Conservation (phyloP, 30 jellyfish, hydroid and myxozoan genomes). For the Turritopsis dohrnii region DNA sequence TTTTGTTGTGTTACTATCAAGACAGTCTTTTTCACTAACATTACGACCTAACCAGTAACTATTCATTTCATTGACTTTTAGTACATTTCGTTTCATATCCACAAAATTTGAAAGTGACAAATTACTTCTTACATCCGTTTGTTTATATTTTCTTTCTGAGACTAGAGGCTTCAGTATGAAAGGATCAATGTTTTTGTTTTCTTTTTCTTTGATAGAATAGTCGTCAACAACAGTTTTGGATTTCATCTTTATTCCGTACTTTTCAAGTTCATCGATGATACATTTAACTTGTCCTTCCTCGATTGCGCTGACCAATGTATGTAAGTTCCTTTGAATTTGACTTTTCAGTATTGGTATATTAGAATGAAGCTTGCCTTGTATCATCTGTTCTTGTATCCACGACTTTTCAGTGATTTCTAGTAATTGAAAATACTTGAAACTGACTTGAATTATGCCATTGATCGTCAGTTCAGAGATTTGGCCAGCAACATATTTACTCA, state of each 20-base stretch:
- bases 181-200: background rate
- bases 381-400: background rate
- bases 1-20: background rate
- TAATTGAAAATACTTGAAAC: background rate
- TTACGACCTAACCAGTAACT: constrained; percentile 1
- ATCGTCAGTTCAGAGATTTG: background rate
- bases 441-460: background rate
- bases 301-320: background rate
- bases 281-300: background rate
- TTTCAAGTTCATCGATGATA: background rate
- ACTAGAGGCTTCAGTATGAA: background rate
- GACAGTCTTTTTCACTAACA: background rate
- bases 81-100: background rate
- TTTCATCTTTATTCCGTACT: constrained; percentile 1
- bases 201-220: background rate
- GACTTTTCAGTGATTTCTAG: background rate
- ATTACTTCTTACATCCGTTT: background rate
- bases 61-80: background rate
- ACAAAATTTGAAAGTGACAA: background rate
- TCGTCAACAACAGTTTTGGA: background rate
- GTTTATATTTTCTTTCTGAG: background rate
- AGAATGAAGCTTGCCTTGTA: background rate
- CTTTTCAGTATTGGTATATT: background rate
- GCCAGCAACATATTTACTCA: background rate
- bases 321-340: background rate